Evolutionary conservation across 2,888 invertebrate species (phyloP).

Genomic region (Isoperla grammatica): DNA sequence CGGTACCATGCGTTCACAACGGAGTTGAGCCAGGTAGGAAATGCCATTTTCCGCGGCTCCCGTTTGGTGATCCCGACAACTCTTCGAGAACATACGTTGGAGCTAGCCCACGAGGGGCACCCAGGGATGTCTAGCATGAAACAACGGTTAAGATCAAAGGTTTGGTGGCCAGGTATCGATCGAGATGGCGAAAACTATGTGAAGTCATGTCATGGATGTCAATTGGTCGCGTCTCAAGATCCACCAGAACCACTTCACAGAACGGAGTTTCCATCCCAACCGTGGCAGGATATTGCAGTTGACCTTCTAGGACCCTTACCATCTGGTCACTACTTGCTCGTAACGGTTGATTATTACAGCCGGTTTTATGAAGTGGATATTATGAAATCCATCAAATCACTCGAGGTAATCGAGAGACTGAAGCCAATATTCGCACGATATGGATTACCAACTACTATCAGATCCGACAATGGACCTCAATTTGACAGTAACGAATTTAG

Average conservation of each 20-base stretch:
- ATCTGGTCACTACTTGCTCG: neutral
- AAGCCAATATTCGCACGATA: neutral
- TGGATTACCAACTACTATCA: neutral
- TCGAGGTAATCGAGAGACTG: neutral
- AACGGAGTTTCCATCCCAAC: too few relatives aligned
- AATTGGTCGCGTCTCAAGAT: constrained; percentile 25
- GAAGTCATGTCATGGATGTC: constrained; percentile 19
- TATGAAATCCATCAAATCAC: neutral
- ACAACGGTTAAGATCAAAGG: too few relatives aligned
- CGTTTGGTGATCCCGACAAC: neutral
- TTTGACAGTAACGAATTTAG: too few relatives aligned
- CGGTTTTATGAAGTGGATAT: too few relatives aligned
- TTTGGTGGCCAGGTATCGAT: too few relatives aligned
- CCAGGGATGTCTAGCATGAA: too few relatives aligned
- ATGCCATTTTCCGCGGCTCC: neutral
- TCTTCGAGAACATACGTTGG: neutral
- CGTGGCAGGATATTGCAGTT: too few relatives aligned
- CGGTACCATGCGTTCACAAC: neutral
- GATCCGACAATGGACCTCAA: too few relatives aligned
- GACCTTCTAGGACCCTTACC: constrained; percentile 6
- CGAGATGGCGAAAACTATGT: constrained; percentile 17
- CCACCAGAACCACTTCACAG: constrained; percentile 27
- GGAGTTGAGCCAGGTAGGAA: neutral
- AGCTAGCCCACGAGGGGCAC: too few relatives aligned
- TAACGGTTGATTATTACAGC: too few relatives aligned